Evolutionary conservation across 1,140 invertebrate species (phyloP), one percentile per base, ranked within the genome.

Genomic region (Listronotus bonariensis): DNA sequence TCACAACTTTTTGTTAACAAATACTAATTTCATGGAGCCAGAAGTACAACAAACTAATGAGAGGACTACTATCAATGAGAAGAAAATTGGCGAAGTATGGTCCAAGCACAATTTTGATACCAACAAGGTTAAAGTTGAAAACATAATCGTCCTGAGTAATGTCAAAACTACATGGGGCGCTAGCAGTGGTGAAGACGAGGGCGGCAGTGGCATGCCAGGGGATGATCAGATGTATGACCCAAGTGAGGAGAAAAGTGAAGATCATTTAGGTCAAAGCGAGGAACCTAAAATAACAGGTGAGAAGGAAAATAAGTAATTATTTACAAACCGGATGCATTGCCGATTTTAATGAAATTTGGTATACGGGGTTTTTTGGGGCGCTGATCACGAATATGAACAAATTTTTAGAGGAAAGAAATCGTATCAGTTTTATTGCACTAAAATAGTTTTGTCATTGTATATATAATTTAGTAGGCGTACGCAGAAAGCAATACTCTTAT

Each of bases 21-120:
- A 60, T 38, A n/a, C 60, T 17, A 42, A 58, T 43, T 57, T 65
- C 40, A 61, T 45, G 51, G 57, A 60, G 49, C 53, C 65, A 36
- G 38, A 38, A 36, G 32, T 11, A 40, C 36, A 48, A 20, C 52
- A 49, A 65, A 67, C 52, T 58, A 69, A 60, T 32, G 43, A 57
- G 14, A 31, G n/a, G 46, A 11, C 38, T 40, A n/a, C 45, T 6
- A 42, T 65, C 9, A 65, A 65, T 20, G 62, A 65, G 46, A 65
- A 65, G 34, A 56, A 65, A 65, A 65, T 65, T n/a, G 15, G 38
- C 3, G 18, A 72, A 51, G 65, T 73, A 3, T 73, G 71, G 71
- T 69, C 71, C 5, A 65, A 67, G 38, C 68, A 71, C 40, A 73
- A 71, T 52, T 63, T 71, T 34, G 64, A 73, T 26, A 67, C 66